phyloP scores from a whole-genome alignment of 2,113 vertebrate species.

The Lepisosteus oculatus region DNA sequence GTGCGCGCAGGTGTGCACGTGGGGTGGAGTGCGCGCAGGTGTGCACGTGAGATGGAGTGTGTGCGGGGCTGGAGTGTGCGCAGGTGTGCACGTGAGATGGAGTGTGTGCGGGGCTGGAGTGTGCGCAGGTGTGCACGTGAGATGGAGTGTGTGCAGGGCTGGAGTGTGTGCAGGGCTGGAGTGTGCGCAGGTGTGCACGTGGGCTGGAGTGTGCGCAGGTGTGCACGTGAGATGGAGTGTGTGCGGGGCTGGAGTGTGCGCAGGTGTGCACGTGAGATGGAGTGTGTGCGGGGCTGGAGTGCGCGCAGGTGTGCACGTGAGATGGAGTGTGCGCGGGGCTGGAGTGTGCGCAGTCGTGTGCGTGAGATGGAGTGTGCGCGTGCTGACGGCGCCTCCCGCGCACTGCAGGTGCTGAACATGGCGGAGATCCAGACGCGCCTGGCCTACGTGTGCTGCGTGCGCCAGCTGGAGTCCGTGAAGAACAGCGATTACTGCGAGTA shows the following conservation, averaged over 20 bases:
- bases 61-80: too few species aligned
- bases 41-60: too few species aligned
- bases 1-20: too few species aligned
- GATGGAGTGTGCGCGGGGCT: not conserved
- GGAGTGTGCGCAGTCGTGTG: not conserved
- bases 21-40: too few species aligned
- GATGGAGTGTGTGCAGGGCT: too few species aligned
- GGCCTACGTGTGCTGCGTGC: constrained; percentile 90
- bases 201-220: too few species aligned
- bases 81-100: too few species aligned
- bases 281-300: not conserved
- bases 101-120: too few species aligned
- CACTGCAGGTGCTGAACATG: constrained; percentile 86
- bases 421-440: constrained; percentile 91
- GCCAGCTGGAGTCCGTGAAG: constrained; percentile 87
- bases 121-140: too few species aligned
- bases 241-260: not conserved
- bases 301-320: not conserved
- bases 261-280: not conserved
- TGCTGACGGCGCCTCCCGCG: not conserved
- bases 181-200: too few species aligned
- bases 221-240: not conserved
- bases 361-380: not conserved
- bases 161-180: too few species aligned
- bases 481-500: constrained; percentile 89